phyloP scores from a whole-genome alignment of 2,113 vertebrate species.

The Petromus typicus region DNA sequence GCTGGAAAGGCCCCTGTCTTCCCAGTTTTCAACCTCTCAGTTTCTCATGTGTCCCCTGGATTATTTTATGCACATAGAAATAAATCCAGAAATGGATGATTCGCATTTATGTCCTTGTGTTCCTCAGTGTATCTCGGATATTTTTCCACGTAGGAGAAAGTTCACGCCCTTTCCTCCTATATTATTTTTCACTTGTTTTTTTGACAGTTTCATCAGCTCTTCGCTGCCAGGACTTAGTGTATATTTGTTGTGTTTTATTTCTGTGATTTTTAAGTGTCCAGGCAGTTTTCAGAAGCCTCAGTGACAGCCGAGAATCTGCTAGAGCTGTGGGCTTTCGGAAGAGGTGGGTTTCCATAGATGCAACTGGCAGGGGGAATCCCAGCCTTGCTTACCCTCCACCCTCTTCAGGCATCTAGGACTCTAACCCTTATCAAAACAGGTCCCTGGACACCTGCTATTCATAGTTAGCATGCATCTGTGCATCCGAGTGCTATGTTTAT shows the following conservation, averaged over 20 bases:
- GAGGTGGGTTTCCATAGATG: neutral
- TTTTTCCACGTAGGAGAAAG: neutral
- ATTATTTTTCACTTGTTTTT: neutral
- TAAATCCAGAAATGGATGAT: neutral
- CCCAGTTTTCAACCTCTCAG: neutral
- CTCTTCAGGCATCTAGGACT: slow-evolving; percentile 53
- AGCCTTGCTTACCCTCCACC: neutral
- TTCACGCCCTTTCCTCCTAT: neutral
- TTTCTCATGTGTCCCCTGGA: neutral
- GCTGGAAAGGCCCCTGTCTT: neutral
- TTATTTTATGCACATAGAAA: neutral
- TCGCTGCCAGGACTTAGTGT: neutral
- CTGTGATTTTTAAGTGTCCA: neutral
- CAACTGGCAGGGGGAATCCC: neutral
- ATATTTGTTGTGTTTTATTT: neutral
- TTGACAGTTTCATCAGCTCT: neutral
- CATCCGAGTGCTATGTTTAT: neutral
- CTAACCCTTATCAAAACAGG: neutral
- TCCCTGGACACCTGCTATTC: neutral
- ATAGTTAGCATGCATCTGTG: neutral
- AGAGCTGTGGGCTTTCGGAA: slow-evolving; percentile 27
- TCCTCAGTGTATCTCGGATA: neutral
- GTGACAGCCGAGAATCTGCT: neutral
- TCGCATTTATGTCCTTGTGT: neutral
- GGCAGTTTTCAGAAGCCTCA: slow-evolving; percentile 4